Percentiles rank a stretch among this genome's conserved stretches.
Conservation (phyloP, 2,113 vertebrate species). For the Garra rufa region DNA sequence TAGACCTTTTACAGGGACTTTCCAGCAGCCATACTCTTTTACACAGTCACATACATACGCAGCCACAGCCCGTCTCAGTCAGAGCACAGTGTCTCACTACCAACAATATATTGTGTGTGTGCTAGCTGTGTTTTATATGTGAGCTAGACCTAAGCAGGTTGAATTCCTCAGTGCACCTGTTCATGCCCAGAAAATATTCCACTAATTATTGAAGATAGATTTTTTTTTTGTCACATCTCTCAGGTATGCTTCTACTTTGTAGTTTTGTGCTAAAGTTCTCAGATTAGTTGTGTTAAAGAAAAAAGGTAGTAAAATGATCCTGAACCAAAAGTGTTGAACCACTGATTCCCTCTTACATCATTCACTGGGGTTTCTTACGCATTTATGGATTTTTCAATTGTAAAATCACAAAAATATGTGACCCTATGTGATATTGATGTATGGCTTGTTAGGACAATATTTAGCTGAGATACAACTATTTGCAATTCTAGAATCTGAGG, state of each 20-base stretch:
- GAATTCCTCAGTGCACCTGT: slow-evolving; percentile 27
- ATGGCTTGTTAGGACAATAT: too few species aligned
- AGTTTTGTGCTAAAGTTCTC: not conserved
- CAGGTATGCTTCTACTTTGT: not conserved
- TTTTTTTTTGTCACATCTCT: not conserved
- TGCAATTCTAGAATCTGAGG: too few species aligned
- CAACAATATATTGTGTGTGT: not conserved
- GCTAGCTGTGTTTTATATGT: slow-evolving; percentile 6
- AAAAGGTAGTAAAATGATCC: too few species aligned
- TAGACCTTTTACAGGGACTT: slow-evolving; percentile 9
- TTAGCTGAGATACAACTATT: too few species aligned
- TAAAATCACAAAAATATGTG: not conserved
- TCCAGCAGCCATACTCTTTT: slow-evolving; percentile 7
- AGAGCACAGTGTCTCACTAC: not conserved
- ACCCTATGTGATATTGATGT: too few species aligned
- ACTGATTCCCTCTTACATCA: not conserved
- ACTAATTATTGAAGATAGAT: not conserved
- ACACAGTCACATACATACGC: not conserved
- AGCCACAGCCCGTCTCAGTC: not conserved
- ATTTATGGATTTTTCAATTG: not conserved
- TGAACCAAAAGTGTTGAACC: too few species aligned
- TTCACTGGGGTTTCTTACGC: not conserved
- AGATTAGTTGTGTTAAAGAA: not conserved
- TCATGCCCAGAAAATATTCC: slow-evolving; percentile 10
- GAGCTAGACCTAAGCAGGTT: not conserved